Base-by-base conservation (phyloP, 2,113 vertebrate species). In the Sturnus vulgaris region DNA sequence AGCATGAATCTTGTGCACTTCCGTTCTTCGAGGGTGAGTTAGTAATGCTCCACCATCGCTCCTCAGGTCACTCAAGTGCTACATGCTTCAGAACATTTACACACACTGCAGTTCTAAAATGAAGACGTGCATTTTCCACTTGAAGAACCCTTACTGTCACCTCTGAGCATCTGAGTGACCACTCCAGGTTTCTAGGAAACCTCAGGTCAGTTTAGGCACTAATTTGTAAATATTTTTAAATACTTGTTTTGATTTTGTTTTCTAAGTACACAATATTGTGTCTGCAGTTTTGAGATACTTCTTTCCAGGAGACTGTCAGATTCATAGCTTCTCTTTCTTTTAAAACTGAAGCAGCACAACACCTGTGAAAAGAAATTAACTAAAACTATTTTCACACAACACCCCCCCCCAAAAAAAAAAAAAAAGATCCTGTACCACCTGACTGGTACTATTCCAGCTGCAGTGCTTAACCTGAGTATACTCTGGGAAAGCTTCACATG, bases 1-100 rank as follows among this genome's bases (percentile, higher is more conserved):
- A 88, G 83, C 42, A 94, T 93, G 95, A 93, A 97, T 68, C 86
- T 88, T 46, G 82, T 92, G 82, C 0, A 21, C 84, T 97, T 97
- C 96, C 91, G 55, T 95, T 92, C 96, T 86, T 79, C 63, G 52
- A 95, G 88, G 65, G 88, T 68, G 81, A 66, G 47, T 92, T 50
- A 90, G 94, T 82, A 95, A 96, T 69, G 95, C 57, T 92, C 85
- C 82, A 55, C 69, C 75, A 70, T 25, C 1, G 2, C 83, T 66
- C 10, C 31, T 42, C 12, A 68, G 77, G 52, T 66, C 75, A 70
- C 31, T 27, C 61, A 90, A 86, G 60, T 5, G 39, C 53, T 68
- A 24, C 42, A 10, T 25, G 37, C 89, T 53, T n/a, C 2, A 68
- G 4, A 55, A 66, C 35, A n/a, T 7, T 33, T 8, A 46, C 61